A percentile compares a stretch with the other conserved stretches of the same genome.
Conservation (phyloP, 2,113 vertebrate genomes). For the Rhineura floridana region DNA sequence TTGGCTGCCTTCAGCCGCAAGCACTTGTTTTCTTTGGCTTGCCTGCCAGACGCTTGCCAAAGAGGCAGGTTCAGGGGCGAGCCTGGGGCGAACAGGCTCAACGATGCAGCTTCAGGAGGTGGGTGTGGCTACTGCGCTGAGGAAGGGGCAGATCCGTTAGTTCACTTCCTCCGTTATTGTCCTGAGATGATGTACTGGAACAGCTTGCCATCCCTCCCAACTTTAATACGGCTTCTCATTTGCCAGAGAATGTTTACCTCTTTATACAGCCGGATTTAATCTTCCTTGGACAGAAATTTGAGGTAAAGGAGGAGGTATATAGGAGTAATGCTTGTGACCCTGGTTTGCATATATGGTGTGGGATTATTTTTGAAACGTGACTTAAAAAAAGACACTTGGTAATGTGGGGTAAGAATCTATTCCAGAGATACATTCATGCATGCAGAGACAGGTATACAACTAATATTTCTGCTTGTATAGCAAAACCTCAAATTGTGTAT, state of each 20-base stretch:
- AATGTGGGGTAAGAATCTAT: neutral
- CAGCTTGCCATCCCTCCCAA: neutral
- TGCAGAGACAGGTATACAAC: neutral
- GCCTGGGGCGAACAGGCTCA: neutral
- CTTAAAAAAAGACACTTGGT: neutral
- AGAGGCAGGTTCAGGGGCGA: neutral
- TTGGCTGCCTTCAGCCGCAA: neutral
- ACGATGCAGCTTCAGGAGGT: neutral
- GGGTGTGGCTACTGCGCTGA: neutral
- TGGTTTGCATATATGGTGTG: neutral
- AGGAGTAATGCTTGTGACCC: too few relatives aligned
- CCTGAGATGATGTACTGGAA: neutral
- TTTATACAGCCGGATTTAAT: too few relatives aligned
- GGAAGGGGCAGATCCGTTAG: neutral
- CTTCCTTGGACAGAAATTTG: neutral
- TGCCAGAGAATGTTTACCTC: too few relatives aligned
- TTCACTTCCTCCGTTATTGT: neutral
- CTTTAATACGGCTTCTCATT: neutral
- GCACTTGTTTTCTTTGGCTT: neutral
- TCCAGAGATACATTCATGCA: neutral
- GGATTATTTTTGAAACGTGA: neutral
- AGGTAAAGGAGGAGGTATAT: neutral
- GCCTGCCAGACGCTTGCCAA: neutral
- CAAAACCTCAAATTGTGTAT: neutral
- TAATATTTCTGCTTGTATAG: neutral